Conservation (phyloP, 2,797 vertebrate genomes). For the Galago senegalensis region DNA sequence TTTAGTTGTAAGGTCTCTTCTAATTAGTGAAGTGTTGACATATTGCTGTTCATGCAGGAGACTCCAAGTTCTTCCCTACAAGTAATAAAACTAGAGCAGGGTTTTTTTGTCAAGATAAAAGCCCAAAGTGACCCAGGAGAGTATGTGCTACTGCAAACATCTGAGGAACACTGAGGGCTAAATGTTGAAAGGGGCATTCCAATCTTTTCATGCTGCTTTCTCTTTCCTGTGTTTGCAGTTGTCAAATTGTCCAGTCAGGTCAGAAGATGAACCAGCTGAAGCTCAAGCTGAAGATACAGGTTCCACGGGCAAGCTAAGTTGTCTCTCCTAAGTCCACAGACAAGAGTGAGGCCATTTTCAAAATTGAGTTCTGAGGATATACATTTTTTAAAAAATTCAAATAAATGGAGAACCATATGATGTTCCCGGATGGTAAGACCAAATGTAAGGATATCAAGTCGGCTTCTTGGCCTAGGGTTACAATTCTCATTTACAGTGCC, state of each 20-base stretch:
- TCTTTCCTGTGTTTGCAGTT: constrained; percentile 29
- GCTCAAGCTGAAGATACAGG: constrained; percentile 3
- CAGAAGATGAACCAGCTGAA: constrained; percentile 34
- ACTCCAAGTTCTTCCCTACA: constrained; percentile 49
- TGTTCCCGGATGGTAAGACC: background rate
- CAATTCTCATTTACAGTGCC: background rate
- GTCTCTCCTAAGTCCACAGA: background rate
- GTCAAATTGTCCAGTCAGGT: constrained; percentile 30
- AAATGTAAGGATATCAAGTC: constrained; percentile 51
- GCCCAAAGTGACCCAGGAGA: constrained; percentile 36
- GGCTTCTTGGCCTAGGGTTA: background rate
- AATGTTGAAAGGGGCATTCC: constrained; percentile 49
- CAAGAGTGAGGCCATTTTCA: background rate
- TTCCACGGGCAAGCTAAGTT: constrained; percentile 18
- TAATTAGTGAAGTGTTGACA: constrained; percentile 76
- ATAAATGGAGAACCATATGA: background rate
- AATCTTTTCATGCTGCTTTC: constrained; percentile 25
- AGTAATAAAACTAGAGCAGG: constrained; percentile 42
- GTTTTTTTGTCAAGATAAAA: constrained; percentile 52
- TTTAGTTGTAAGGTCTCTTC: constrained; percentile 64
- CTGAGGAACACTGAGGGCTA: constrained; percentile 30
- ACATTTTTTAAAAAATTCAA: constrained; percentile 17
- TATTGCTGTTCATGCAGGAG: constrained; percentile 57
- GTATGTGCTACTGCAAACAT: background rate
- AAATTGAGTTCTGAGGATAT: constrained; percentile 51